Conservation (phyloP, 2,888 invertebrate genomes). For the Mesopsocus fuscifrons region DNA sequence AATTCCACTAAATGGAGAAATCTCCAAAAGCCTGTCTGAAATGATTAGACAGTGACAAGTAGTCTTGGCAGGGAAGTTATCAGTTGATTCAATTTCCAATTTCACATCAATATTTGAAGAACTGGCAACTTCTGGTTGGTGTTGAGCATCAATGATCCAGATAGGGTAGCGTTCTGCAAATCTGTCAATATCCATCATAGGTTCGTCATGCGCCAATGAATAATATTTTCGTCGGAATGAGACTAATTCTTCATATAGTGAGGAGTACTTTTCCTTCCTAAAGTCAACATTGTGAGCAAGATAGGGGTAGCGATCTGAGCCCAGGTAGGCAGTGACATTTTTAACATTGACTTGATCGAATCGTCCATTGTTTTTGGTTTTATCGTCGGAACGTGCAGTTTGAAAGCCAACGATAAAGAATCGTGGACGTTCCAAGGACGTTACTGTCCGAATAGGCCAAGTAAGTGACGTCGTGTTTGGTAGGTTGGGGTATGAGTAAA, state of each 20-base stretch:
- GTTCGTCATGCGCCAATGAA: slow-evolving; percentile 13
- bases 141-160: background rate
- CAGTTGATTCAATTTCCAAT: background rate
- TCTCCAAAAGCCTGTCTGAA: background rate
- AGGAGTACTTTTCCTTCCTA: slow-evolving; percentile 17
- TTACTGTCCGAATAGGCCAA: background rate
- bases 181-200: background rate
- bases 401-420: slow-evolving; percentile 9
- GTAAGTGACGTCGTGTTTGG: slow-evolving; percentile 17
- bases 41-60: background rate
- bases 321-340: slow-evolving; percentile 22
- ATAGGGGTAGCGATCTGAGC: slow-evolving; percentile 22
- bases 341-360: slow-evolving; percentile 20
- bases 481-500: slow-evolving; percentile 2
- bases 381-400: slow-evolving; percentile 2
- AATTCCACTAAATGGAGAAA: background rate
- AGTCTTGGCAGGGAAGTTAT: background rate
- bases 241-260: slow-evolving; percentile 19
- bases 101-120: background rate
- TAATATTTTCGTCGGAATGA: slow-evolving; percentile 18
- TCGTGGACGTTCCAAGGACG: slow-evolving; percentile 11
- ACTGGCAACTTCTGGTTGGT: background rate
- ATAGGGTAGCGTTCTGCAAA: background rate
- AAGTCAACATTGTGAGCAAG: slow-evolving; percentile 21
- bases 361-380: background rate